Base-by-base conservation (phyloP, 2,113 vertebrate species). In the Paramisgurnus dabryanus region DNA sequence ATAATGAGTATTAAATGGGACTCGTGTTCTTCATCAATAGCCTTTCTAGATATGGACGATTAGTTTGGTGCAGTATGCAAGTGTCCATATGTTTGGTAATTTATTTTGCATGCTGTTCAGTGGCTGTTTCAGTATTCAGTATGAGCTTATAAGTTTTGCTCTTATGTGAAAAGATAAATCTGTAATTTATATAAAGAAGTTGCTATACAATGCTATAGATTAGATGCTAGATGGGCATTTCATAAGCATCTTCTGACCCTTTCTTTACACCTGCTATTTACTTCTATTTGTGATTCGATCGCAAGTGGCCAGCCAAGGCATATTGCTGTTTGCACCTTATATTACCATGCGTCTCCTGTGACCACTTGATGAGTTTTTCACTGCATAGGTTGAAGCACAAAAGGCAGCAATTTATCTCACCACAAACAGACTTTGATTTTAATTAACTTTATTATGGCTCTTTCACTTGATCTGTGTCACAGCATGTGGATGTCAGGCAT, bases 1-100 rank as follows among this genome's bases (percentile, higher is more conserved):
- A 60, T 27, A 60, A 72, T 78, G 11, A 2, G 8, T 50, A 58
- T 72, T 7, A 72, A 47, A 82, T 71, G 18, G 80, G 39, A 18
- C 6, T 65, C 66, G 39, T 61, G 15, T 55, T 43, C 40, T 22
- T 71, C 45, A 77, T 71, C 18, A 55, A 34, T 71, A 65, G 49
- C 22, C 0, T 13, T 47, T 10, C 60, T 47, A 22, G 43, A 34
- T 45, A 45, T 15, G 11, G 34, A 82, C 3, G 39, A 58, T 58
- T 72, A 72, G 34, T 18, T 58, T 5, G n/a, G 18, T 15, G 9
- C 78, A 41, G 12, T 49, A 27, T 34, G 57, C 7, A 60, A 69
- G 58, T 22, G 10, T 43, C 77, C 8, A 11, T 27, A 43, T 40
- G 69, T 39, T 55, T 57, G 8, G 40, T 5, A 34, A 22, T 65